These are phyloP conservation scores for Eupleurogrammus muticus DNA, from an alignment of 2,797 vertebrate genomes.

Conservation along the genomic window DNA sequence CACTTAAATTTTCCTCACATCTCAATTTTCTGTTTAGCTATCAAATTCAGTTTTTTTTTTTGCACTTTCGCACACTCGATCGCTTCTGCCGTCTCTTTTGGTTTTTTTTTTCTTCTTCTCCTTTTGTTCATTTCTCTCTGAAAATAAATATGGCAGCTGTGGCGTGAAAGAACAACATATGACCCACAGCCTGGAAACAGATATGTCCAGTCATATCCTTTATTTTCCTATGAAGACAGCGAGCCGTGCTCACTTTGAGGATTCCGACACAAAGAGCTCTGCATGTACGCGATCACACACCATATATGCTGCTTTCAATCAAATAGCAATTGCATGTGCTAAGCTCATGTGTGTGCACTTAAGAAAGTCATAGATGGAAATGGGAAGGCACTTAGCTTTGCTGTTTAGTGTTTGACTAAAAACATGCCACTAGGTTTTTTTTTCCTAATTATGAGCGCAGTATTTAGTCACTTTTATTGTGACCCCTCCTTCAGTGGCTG, in stretches of 20 bases:
- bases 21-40: constrained; percentile 24
- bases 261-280: constrained; percentile 9
- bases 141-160: constrained; percentile 53
- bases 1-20: constrained; percentile 12
- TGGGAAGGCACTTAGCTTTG: neutral
- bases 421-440: neutral
- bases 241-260: constrained; percentile 11
- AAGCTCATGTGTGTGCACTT: neutral
- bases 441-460: neutral
- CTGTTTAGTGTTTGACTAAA: constrained; percentile 2
- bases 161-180: constrained; percentile 46
- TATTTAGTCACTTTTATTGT: neutral
- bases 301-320: constrained; percentile 3
- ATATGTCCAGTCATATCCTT: constrained; percentile 46
- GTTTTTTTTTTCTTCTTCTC: neutral
- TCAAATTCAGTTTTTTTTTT: constrained; percentile 30
- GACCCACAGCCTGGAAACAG: constrained; percentile 38
- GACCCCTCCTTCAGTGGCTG: constrained; percentile 6
- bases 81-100: constrained; percentile 37
- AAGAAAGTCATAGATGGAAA: constrained; percentile 14
- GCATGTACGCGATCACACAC: constrained; percentile 2
- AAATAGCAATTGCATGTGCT: neutral
- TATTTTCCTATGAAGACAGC: constrained; percentile 40
- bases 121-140: constrained; percentile 14
- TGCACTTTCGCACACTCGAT: constrained; percentile 24